Percentiles rank a stretch among this genome's conserved stretches.
Evolutionary conservation across 2,888 invertebrate species (phyloP).

Genomic region (Drosophila bunnanda): DNA sequence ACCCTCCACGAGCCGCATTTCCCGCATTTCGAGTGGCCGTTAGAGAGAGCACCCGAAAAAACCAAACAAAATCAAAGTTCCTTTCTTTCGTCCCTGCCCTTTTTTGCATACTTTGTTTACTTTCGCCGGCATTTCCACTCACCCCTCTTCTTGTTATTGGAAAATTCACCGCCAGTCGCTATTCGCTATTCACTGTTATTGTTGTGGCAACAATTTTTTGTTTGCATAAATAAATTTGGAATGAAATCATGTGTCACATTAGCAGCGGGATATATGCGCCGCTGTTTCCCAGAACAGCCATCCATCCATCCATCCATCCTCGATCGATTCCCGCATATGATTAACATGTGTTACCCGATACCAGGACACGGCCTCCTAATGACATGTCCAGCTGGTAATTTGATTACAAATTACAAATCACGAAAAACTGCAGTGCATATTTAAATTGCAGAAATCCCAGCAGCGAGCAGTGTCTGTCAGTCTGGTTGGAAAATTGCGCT

Average conservation of each 20-base stretch:
- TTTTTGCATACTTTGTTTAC: slow-evolving; percentile 73
- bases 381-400: slow-evolving; percentile 21
- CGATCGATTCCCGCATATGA: slow-evolving; percentile 51
- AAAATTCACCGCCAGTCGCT: slow-evolving; percentile 16
- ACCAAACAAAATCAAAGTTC: slow-evolving; percentile 57
- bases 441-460: background rate
- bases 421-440: slow-evolving; percentile 14
- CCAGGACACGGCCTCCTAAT: slow-evolving; percentile 17
- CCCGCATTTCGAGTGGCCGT: slow-evolving; percentile 26
- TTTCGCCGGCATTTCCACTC: slow-evolving; percentile 38
- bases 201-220: slow-evolving; percentile 38
- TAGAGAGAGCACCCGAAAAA: slow-evolving; percentile 13
- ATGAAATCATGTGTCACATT: slow-evolving; percentile 74
- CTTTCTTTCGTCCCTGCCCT: slow-evolving; percentile 35
- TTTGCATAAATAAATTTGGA: slow-evolving; percentile 72
- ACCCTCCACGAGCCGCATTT: slow-evolving; percentile 25
- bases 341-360: slow-evolving; percentile 39
- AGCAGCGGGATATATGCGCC: slow-evolving; percentile 58
- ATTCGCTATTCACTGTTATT: slow-evolving; percentile 23
- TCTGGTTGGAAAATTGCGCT: slow-evolving; percentile 12
- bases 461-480: background rate
- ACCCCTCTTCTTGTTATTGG: slow-evolving; percentile 29
- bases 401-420: slow-evolving; percentile 30
- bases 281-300: slow-evolving; percentile 4
- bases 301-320: background rate